These are phyloP conservation scores for Palythoa grandiflora DNA, from an alignment of 92 coral and sea anemone genomes.

Conservation along the genomic window DNA sequence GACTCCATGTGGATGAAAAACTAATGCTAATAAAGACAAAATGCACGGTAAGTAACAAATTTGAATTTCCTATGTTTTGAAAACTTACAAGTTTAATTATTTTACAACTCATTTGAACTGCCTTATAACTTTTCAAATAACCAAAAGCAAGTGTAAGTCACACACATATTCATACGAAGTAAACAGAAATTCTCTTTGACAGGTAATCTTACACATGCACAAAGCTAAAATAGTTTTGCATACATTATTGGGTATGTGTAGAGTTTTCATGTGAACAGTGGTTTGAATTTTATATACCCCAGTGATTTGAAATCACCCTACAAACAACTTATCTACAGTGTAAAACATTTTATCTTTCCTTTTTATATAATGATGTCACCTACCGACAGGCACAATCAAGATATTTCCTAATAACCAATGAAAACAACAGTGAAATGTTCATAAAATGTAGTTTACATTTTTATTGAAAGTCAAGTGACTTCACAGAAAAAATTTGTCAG, in stretches of 20 bases:
- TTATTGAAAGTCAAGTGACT: background rate
- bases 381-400: slow-evolving; percentile 3
- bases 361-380: background rate
- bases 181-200: background rate
- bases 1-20: slow-evolving; percentile 1
- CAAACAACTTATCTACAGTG: background rate
- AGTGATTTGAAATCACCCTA: background rate
- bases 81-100: background rate
- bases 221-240: background rate
- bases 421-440: background rate
- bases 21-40: background rate
- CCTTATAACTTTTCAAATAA: background rate
- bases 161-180: background rate
- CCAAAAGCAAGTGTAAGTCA: slow-evolving; percentile 1
- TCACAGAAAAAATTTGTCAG: background rate
- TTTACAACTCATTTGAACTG: background rate
- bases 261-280: slow-evolving; percentile 5
- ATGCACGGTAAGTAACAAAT: background rate
- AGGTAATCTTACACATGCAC: background rate
- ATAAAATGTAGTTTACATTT: background rate
- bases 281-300: background rate
- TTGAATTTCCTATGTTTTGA: background rate
- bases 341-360: background rate
- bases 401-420: background rate
- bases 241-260: background rate